Evolutionary conservation across 2,888 invertebrate species (phyloP).

Genomic region (Asteroscopus sphinx): DNA sequence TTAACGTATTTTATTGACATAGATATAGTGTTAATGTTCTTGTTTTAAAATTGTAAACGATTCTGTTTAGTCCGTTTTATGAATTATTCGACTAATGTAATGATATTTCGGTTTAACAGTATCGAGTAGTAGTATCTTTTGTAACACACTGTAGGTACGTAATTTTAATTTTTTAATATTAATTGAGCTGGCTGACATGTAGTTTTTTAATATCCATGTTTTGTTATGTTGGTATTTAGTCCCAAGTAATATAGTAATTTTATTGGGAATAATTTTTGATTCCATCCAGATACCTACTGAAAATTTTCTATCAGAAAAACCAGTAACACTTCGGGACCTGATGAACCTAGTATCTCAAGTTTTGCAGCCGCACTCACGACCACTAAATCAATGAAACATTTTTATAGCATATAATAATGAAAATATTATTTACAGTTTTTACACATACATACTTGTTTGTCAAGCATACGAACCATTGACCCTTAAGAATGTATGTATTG

Average conservation of each 20-base stretch:
- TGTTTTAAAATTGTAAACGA: conserved; percentile 36
- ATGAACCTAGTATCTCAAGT: too few species aligned
- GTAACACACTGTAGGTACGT: not conserved
- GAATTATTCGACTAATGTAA: conserved; percentile 33
- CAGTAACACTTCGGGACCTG: too few species aligned
- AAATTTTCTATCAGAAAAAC: too few species aligned
- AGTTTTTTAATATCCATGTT: not conserved
- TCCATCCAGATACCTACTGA: too few species aligned
- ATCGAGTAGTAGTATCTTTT: conserved; percentile 12
- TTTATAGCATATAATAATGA: not conserved
- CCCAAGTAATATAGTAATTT: too few species aligned
- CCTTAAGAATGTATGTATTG: conserved; percentile 4
- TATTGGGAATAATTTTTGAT: too few species aligned
- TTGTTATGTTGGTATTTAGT: too few species aligned
- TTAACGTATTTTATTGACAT: conserved; percentile 46
- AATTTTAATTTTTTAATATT: too few species aligned
- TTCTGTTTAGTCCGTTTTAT: conserved; percentile 38
- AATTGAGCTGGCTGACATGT: too few species aligned
- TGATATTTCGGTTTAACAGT: conserved; percentile 14
- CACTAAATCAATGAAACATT: not conserved
- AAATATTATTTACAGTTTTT: not conserved
- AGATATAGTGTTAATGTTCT: conserved; percentile 41
- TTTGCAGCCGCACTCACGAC: too few species aligned
- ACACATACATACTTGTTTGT: not conserved
- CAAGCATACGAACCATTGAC: conserved; percentile 11